phyloP scores from a whole-genome alignment of 2,113 vertebrate species.

The Morone saxatilis region DNA sequence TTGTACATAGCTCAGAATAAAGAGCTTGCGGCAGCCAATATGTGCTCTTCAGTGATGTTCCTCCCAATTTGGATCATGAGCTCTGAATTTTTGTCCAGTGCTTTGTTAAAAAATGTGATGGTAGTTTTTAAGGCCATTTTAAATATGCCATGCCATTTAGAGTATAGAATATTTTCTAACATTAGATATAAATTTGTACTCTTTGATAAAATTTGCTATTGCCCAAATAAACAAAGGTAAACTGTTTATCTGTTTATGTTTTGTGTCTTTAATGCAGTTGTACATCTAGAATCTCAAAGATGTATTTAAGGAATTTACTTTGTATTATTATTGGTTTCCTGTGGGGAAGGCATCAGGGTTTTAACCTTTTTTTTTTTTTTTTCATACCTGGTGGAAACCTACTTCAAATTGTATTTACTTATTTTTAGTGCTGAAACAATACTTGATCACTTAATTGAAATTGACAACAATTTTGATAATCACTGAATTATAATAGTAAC shows the following conservation, averaged over 20 bases:
- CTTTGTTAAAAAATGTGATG: constrained; percentile 12
- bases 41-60: neutral
- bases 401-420: neutral
- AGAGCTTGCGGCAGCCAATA: constrained; percentile 43
- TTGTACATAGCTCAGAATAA: constrained; percentile 41
- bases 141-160: constrained; percentile 1
- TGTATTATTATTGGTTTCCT: neutral
- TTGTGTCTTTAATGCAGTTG: constrained; percentile 2
- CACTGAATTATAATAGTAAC: too few species aligned
- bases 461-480: too few species aligned
- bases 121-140: constrained; percentile 10
- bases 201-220: constrained; percentile 49
- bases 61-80: neutral
- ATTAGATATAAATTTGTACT: constrained; percentile 54
- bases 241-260: neutral
- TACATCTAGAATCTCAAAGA: neutral
- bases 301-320: neutral
- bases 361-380: neutral
- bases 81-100: neutral
- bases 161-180: constrained; percentile 49
- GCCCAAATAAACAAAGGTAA: constrained; percentile 61
- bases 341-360: neutral
- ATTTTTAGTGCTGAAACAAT: neutral
- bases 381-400: too few species aligned
- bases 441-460: neutral